These are phyloP conservation scores for Drosophila fuyamai DNA, from an alignment of 1,140 invertebrate species.

Conservation along the genomic window DNA sequence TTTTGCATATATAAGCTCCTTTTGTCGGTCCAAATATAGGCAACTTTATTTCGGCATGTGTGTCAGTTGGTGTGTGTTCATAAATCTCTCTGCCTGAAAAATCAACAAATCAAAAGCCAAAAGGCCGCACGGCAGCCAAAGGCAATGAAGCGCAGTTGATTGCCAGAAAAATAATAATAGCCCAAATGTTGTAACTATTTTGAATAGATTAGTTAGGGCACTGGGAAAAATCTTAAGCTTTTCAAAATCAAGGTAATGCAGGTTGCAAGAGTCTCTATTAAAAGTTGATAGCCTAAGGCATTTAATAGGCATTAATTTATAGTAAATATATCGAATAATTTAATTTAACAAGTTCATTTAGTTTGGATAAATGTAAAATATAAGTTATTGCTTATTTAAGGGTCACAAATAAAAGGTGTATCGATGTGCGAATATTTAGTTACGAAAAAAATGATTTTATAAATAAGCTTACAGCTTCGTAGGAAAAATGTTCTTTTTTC, in stretches of 20 bases:
- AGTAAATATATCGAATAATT: too few relatives aligned
- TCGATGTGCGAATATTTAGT: too few relatives aligned
- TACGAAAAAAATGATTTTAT: too few relatives aligned
- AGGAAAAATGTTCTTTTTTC: neutral
- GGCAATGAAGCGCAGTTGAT: conserved; percentile 67
- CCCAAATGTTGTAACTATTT: conserved; percentile 7
- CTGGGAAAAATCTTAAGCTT: neutral
- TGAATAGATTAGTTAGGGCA: neutral
- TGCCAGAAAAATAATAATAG: conserved; percentile 58
- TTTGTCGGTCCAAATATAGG: conserved; percentile 62
- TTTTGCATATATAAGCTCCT: conserved; percentile 77
- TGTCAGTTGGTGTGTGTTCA: conserved; percentile 34
- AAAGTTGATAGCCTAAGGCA: too few relatives aligned
- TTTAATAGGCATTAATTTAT: too few relatives aligned
- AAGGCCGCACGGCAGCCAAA: conserved; percentile 21
- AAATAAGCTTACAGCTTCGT: too few relatives aligned
- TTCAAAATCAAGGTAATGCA: too few relatives aligned
- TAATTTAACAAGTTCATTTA: too few relatives aligned
- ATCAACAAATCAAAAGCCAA: conserved; percentile 68
- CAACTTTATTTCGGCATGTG: conserved; percentile 17
- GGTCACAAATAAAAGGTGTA: too few relatives aligned
- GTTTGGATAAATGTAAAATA: too few relatives aligned
- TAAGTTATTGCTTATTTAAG: too few relatives aligned
- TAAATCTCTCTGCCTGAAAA: conserved; percentile 57
- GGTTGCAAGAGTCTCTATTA: too few relatives aligned